Evolutionary conservation across 2,113 vertebrate genomes (phyloP).

Genomic region (Thamnophis sirtalis): DNA sequence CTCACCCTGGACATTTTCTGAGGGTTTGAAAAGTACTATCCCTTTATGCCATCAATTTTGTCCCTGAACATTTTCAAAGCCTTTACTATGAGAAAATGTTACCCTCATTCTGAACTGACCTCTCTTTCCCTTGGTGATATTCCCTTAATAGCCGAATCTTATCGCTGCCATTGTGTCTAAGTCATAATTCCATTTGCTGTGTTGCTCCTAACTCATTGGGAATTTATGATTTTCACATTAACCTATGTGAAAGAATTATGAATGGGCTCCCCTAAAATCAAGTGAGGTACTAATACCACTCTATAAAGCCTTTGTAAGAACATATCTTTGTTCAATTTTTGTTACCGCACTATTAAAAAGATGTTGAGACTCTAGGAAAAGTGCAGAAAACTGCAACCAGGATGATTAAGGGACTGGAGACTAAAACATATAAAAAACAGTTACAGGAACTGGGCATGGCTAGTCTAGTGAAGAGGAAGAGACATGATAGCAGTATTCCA

Average conservation of each 20-base stretch:
- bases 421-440: too few species aligned
- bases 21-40: neutral
- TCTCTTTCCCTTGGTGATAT: neutral
- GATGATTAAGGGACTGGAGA: too few species aligned
- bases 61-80: neutral
- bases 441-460: too few species aligned
- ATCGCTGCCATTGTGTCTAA: neutral
- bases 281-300: too few species aligned
- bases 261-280: neutral
- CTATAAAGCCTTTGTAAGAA: too few species aligned
- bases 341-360: too few species aligned
- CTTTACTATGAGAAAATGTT: neutral
- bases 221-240: neutral
- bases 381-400: too few species aligned
- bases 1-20: neutral
- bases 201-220: neutral
- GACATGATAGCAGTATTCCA: too few species aligned
- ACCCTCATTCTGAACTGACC: neutral
- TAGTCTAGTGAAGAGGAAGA: too few species aligned
- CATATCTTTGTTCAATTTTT: too few species aligned
- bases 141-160: neutral
- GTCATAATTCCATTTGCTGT: neutral
- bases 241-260: neutral
- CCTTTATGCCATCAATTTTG: neutral
- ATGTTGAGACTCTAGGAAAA: too few species aligned